These are phyloP conservation scores for Hydrocynus forskahlii DNA, from an alignment of 2,797 vertebrate genomes.

Conservation along the genomic window DNA sequence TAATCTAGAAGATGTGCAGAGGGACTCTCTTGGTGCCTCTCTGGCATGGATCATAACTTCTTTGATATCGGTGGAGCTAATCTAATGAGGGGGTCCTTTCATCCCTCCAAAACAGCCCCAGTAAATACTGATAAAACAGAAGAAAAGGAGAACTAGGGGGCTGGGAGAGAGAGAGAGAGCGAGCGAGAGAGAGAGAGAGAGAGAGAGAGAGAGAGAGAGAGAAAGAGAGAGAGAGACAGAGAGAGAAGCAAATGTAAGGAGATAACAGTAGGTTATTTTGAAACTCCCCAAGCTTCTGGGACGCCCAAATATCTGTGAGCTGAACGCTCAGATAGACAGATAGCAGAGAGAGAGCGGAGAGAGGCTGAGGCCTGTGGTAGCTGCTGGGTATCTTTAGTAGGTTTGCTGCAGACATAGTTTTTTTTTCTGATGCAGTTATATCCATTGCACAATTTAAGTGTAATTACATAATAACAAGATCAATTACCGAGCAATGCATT, in stretches of 20 bases:
- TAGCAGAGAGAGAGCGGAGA: not conserved
- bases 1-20: conserved; percentile 41
- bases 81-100: conserved; percentile 33
- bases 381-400: too few relatives aligned
- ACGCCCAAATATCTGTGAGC: conserved; percentile 35
- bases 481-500: too few relatives aligned
- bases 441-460: too few relatives aligned
- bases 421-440: too few relatives aligned
- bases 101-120: conserved; percentile 34
- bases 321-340: conserved; percentile 33
- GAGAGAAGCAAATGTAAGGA: not conserved
- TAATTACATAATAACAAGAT: too few relatives aligned
- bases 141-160: conserved; percentile 40
- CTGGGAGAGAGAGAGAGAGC: not conserved
- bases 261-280: conserved; percentile 40
- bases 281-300: conserved; percentile 41
- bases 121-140: conserved; percentile 41
- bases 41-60: conserved; percentile 27
- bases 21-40: conserved; percentile 21
- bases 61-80: conserved; percentile 42
- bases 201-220: not conserved
- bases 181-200: conserved; percentile 1
- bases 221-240: too few relatives aligned
- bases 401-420: too few relatives aligned
- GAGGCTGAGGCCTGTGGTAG: not conserved